Evolutionary conservation across 1,140 invertebrate species (phyloP), one percentile per base, ranked within the genome.

Genomic region (Pseudoatta argentina): DNA sequence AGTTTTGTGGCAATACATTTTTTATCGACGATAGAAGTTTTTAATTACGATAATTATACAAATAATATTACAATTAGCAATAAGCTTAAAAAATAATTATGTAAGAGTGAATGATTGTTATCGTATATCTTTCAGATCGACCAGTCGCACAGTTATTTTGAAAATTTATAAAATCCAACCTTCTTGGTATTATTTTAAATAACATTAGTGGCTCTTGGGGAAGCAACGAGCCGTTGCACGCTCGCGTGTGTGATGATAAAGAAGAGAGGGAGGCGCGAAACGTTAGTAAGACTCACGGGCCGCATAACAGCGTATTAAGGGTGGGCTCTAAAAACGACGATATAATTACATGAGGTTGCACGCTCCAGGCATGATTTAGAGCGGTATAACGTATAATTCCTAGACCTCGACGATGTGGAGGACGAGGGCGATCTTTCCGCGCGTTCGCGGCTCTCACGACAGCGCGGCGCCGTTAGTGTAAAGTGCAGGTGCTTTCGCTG

Each of bases 401-500:
- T 87, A 77, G 69, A 82, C 71, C 79, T 71, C 79, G 55, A 61
- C 30, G 55, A 27, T 18, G 55, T 73, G 48, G 66, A 48, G 57
- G 30, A 57, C 63, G 55, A 55, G 69, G 55, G 16, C 55, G 39
- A 69, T 69, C 66, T 34, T 16, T 39, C 39, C 66, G 66, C 55
- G 18, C 55, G 18, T 12, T 66, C 57, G 71, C 77, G 75, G 59
- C 61, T 82, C 59, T 77, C 57, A 66, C 63, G 79, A 72, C 86
- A 90, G 57, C 85, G 85, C 85, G 57, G 85, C 64, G 88, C 88
- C 88, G 91, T 92, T 92, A 91, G 88, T 89, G 91, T 91, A 92
- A 89, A 90, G 88, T 82, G 88, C 85, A 87, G 88, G 86, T 88
- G 81, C 89, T 89, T 92, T 88, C 91, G 91, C 89, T 93, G 92